Base-by-base conservation (phyloP, 2,888 invertebrate species). In the Pyrocoelia pectoralis region DNA sequence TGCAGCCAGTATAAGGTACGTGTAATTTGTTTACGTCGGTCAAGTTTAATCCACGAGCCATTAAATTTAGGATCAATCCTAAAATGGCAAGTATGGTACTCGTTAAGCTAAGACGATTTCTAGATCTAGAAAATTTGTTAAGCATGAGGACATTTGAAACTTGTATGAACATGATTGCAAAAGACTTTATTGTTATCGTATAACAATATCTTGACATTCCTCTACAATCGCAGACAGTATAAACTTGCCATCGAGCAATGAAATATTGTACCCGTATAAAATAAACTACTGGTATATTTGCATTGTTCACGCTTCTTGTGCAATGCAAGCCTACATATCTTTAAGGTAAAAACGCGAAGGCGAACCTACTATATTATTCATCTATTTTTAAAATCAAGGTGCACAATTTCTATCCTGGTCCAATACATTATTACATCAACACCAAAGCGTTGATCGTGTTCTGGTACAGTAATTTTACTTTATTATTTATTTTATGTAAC, bases 241-340 rank as follows among this genome's bases (percentile, higher is more conserved):
- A 24, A 24, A 24, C 33, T 43, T 13, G 43, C 14, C 43, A 43
- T 43, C 43, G 12, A n/a, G 43, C 14, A 15, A 46, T 15, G 18
- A 46, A 46, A 46, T 46, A 18, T 18, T 17, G 46, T 46, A 4
- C 9, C 17, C 17, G 46, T 46, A 46, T 46, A 46, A 46, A 46
- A 46, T 46, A 46, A 46, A 46, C 14, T 41, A 24, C 24, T 24
- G 4, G 4, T 24, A 41, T 41, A 13, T 17, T 46, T 46, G 17
- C 46, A 46, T 46, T 46, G 46, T 46, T 46, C 18, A 46, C 15
- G 46, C 17, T 46, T 33, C 33, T 33, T 46, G 9, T 46, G 46
- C 46, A 46, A 46, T 46, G 17, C 9, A 41, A 14, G 14, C 12
- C 41, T 13, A 24, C 24, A n/a, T n/a, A 24, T 24, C 8, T 3